Conservation (phyloP, 2,797 vertebrate species). For the Phrynocephalus guinanensis region DNA sequence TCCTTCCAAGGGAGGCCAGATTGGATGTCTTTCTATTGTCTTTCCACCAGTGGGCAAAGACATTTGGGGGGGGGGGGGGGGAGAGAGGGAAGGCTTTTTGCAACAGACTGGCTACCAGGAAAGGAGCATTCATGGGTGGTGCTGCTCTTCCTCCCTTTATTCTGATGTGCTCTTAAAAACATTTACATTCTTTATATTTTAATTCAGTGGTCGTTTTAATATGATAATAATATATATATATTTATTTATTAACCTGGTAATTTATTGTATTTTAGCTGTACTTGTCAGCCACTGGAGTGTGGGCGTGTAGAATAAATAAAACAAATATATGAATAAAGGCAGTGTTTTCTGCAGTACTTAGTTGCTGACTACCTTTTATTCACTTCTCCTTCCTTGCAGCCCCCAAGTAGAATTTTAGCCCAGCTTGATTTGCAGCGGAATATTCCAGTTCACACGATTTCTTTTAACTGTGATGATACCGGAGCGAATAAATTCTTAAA, state of each 20-base stretch:
- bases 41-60: background rate
- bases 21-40: background rate
- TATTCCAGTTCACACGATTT: constrained; percentile 81
- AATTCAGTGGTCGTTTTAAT: no score
- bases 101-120: background rate
- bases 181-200: no score
- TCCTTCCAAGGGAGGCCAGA: background rate
- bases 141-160: background rate
- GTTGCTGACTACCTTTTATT: no score
- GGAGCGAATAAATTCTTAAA: constrained; percentile 80
- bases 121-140: background rate
- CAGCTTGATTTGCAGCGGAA: constrained; percentile 64
- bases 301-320: no score
- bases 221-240: no score
- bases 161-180: no score
- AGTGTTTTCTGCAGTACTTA: no score
- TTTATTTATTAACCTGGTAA: no score
- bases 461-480: constrained; percentile 83
- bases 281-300: no score
- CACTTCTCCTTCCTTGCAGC: constrained; percentile 61
- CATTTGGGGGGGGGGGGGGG: background rate
- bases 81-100: background rate
- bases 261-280: no score
- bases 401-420: constrained; percentile 69
- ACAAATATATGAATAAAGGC: no score